Base-by-base conservation (phyloP, 1,140 invertebrate species). In the Cotesia glomerata region DNA sequence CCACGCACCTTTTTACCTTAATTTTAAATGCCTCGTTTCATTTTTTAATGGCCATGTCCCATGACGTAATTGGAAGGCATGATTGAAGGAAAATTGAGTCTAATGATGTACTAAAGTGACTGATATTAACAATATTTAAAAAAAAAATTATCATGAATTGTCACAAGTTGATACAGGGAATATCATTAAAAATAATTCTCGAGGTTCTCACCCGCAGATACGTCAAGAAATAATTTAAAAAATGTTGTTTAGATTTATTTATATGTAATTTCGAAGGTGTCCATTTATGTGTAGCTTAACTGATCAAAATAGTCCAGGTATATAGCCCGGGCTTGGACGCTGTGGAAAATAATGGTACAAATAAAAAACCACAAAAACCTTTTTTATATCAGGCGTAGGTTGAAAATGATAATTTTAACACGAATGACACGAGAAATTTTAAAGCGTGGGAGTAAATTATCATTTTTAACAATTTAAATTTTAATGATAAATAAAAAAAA, bases 301-400 rank as follows among this genome's bases (percentile, higher is more conserved):
- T 45, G 63, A 65, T 65, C 63, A 65, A 45, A 65, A 65, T 39
- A 65, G 63, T 4, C 16, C 63, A 65, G 63, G 63, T 65, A 65
- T 65, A 13, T 9, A 39, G 9, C 45, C 36, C 4, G 36, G n/a
- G 16, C 3, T 59, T 26, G 16, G 32, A 26, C 26, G 26, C 26
- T 26, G 26, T 26, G 18, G 11, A 34, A 26, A 32, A 11, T 26
- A 59, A 26, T 26, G 13, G 9, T 26, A 56, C n/a, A 32, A 13
- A 59, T 59, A 34, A 62, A 62, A 62, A 36, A 35, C 4, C 13
- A 62, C 39, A 11, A 45, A 11, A 9, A 11, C 2, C 11, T 45
- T 45, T 45, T 45, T 45, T 45, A 9, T 7, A 9, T 45, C 7
- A 45, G 39, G 39, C 11, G 39, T 45, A 62, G 13, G 59, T 13